Evolutionary conservation across 2,113 vertebrate species (phyloP), one percentile per base, ranked within the genome.

Genomic region (Pampusana beccarii): DNA sequence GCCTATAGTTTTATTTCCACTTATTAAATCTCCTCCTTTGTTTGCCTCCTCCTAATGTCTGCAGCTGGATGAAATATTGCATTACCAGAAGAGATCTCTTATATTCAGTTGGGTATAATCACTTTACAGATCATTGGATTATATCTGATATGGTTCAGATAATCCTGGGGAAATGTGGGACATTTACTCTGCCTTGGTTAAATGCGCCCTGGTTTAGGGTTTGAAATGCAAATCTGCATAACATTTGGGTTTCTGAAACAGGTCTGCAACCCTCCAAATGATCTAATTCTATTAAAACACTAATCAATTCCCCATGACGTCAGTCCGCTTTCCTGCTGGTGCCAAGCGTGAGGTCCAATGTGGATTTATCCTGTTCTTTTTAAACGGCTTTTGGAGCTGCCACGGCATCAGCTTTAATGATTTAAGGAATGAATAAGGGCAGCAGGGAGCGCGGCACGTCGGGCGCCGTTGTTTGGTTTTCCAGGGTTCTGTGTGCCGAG

Each of bases 1-100:
- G 99, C 98, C 98, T 96, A 96, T 96, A 98, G 98, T 98, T 98
- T 98, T 98, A 97, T 98, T 98, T 94, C 97, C 95, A 98, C 98
- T 98, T 98, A 98, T 98, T 98, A 98, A 98, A 98, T 98, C 97
- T 96, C 97, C 97, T 96, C 97, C 97, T 98, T 98, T 98, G 98
- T 98, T 97, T 98, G 97, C 97, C 60, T 86, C 94, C 97, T 97
- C 96, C 91, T 95, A 98, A 94, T 97, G 93, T 97, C 97, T 98
- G 97, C 97, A 98, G 97, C 97, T 98, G 98, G 97, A 97, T 98
- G 94, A 97, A 96, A 97, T 95, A 95, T 96, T 96, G 91, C 71
- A 97, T 95, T 97, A 93, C 97, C 92, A 94, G 96, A 94, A 97
- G 96, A 97, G 97, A 96, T 95, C 97, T 91, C 95, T 95, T 94